These are phyloP conservation scores for Callipepla squamata DNA, from an alignment of 2,113 vertebrate species.

Conservation along the genomic window DNA sequence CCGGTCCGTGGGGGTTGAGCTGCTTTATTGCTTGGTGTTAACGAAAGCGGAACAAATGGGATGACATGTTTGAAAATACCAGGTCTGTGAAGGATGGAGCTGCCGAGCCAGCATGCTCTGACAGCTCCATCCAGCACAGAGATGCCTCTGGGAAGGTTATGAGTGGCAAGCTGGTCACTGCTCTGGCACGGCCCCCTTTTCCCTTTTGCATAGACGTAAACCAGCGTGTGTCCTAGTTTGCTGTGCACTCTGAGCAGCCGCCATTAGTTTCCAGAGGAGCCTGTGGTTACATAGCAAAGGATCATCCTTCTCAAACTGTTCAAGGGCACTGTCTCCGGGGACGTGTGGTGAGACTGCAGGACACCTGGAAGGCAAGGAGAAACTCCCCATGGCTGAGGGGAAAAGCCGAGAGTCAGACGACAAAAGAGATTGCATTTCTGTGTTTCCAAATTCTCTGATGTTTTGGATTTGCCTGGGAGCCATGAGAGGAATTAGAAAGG, in stretches of 20 bases:
- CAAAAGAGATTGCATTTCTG: not conserved
- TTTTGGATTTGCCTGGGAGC: constrained; percentile 62
- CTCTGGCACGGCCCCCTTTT: constrained; percentile 56
- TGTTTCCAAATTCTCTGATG: constrained; percentile 34
- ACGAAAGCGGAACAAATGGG: constrained; percentile 70
- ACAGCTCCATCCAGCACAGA: constrained; percentile 52
- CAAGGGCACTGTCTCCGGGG: not conserved
- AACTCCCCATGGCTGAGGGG: not conserved
- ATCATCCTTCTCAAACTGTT: constrained; percentile 25
- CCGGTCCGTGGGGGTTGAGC: not conserved
- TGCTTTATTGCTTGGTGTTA: constrained; percentile 22
- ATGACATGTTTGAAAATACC: constrained; percentile 72
- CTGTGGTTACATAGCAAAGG: constrained; percentile 35
- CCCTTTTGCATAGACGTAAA: constrained; percentile 47
- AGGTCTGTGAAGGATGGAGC: constrained; percentile 54
- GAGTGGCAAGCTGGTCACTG: constrained; percentile 46
- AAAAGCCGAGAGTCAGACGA: not conserved
- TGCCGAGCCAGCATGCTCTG: not conserved
- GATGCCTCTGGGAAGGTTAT: constrained; percentile 71
- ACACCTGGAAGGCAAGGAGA: constrained; percentile 54
- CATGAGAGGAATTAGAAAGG: constrained; percentile 42
- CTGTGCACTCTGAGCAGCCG: constrained; percentile 1
- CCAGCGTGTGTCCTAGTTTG: constrained; percentile 60
- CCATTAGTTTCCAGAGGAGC: constrained; percentile 30
- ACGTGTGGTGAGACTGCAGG: constrained; percentile 17